Evolutionary conservation across 1,140 invertebrate genomes (phyloP), one percentile per base, ranked within the genome.

Genomic region (Cardiocondyla obscurior): DNA sequence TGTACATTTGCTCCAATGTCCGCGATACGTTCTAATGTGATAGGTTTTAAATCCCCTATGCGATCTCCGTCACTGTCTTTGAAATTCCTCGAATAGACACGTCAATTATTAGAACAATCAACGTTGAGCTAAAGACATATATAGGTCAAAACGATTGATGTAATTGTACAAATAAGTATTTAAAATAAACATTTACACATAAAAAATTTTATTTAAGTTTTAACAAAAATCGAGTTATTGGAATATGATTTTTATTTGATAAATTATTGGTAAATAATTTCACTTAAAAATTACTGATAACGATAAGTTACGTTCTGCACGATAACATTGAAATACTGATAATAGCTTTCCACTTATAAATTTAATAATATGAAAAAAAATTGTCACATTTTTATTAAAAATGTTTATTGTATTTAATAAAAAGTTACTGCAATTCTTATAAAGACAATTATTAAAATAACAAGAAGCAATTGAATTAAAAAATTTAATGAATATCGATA

Each of bases 1-100:
- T 73, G 94, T 3, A 95, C 95, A 4, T 95, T 94, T 1, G 96
- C 95, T 0, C 96, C 96, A 2, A 96, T 89, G 62, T 96, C 95
- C 53, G 95, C 93, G 0, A 98, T 90, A 92, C 97, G 96, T 0
- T 94, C 89, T n/a, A 97, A 87, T 86, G 93, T 94, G 16, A 97
- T 96, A 10, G 95, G 95, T 84, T 94, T 93, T 5, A 98, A 90
- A 92, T 98, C 97, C 1, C 97, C 97, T 22, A 97, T 94, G 2
- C 97, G 97, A 90, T 97, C 96, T 1, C 95, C 96, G 90, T 97
- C 94, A 70, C 95, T 96, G 90, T 98, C 97, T 86, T 96, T 96
- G 90, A 97, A 98, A 7, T 97, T 97, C 67, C 96, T 93, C 0
- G 96, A 96, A 90, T 97, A 97, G 51, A 98, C n/a, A 5, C 16